Percentiles rank a stretch among this genome's conserved stretches.
phyloP scores from a whole-genome alignment of 2,797 vertebrate genomes.

The Pelodytes ibericus region DNA sequence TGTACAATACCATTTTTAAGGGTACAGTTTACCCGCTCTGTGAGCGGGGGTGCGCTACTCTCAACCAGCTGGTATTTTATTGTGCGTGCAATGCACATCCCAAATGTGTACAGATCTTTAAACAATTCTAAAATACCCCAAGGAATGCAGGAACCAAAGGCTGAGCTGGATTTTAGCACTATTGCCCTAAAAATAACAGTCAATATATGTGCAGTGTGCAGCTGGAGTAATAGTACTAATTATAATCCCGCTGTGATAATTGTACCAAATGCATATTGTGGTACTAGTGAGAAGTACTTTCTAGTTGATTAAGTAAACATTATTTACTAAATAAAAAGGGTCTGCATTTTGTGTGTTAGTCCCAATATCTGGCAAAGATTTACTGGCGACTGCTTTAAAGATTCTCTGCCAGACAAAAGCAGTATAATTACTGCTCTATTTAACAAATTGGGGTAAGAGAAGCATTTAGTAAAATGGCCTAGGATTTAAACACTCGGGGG shows the following conservation, averaged over 20 bases:
- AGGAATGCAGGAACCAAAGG: constrained; percentile 12
- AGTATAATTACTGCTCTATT: constrained; percentile 22
- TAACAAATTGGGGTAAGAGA: neutral
- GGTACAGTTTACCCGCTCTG: constrained; percentile 1
- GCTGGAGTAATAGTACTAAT: constrained; percentile 45
- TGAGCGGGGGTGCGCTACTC: neutral
- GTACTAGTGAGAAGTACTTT: constrained; percentile 39
- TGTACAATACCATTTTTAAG: no score
- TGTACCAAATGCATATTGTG: constrained; percentile 44
- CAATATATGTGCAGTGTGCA: constrained; percentile 37
- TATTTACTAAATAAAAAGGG: constrained; percentile 47
- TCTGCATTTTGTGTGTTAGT: neutral
- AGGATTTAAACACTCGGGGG: neutral
- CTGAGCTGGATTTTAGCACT: constrained; percentile 12
- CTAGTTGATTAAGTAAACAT: constrained; percentile 48
- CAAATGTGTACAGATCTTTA: constrained; percentile 15
- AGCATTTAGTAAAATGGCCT: neutral
- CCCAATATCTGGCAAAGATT: constrained; percentile 18
- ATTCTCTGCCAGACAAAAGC: constrained; percentile 45
- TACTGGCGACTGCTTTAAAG: constrained; percentile 1
- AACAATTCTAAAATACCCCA: constrained; percentile 14
- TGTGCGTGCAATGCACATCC: constrained; percentile 4
- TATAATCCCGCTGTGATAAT: constrained; percentile 51
- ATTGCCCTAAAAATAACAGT: constrained; percentile 45
- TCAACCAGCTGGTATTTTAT: constrained; percentile 27